Evolutionary conservation across 1,140 invertebrate genomes (phyloP), one percentile per base, ranked within the genome.

Genomic region (Cydia strobilella): DNA sequence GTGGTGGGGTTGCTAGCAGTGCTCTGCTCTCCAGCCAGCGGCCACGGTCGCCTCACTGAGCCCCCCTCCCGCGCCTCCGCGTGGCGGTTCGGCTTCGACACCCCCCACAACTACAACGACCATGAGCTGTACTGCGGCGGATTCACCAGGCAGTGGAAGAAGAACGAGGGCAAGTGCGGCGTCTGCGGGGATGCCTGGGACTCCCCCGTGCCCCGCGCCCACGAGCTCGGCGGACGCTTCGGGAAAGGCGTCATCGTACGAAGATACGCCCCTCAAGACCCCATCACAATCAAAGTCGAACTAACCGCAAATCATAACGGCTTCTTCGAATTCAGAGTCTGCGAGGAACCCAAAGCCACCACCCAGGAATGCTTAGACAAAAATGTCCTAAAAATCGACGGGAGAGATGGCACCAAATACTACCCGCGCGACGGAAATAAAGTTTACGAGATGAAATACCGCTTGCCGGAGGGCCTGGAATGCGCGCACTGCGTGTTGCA

Each of bases 121-220:
- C 96, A 98, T 86, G 97, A 98, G 86, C 94, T 97, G 2, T 98
- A 96, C 89, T 98, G 98, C 87, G 97, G 97, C 2, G 97, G 97
- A 3, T 97, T 97, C 82, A 94, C 95, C 2, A 93, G 96, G 74
- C 97, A 97, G 82, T 97, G 96, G 95, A 85, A 91, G 74, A 93
- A 90, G 75, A 96, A 95, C 82, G 95, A 93, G 0, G 96, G 97
- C 0, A 97, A 97, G 87, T 98, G 97, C 85, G 97, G 97, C 3
- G 95, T 98, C 35, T 98, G 97, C 84, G 97, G 97, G 7, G 97
- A 98, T 88, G 93, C 97, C 0, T 98, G 96, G 95, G 96, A 97
- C 82, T 80, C 93, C 84, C 86, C 94, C 92, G 93, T 85, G 75
- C 97, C 97, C 3, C 94, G 97, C 27, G 92, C 95, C 0, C 97